These are phyloP conservation scores for Drosophila atroscutellata DNA, from an alignment of 2,888 invertebrate genomes.

Conservation along the genomic window DNA sequence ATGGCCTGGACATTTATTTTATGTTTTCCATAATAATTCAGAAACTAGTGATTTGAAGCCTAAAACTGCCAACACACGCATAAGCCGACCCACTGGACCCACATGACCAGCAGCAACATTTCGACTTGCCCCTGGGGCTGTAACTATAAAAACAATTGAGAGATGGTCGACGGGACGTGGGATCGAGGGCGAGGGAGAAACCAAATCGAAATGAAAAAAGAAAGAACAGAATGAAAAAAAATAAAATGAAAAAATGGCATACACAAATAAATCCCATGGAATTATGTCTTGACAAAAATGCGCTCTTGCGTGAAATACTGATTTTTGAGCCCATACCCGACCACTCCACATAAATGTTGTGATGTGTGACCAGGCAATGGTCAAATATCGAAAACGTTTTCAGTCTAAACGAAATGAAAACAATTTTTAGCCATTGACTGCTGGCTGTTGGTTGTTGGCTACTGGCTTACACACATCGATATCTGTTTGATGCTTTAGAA, in stretches of 20 bases:
- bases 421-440: constrained; percentile 61
- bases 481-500: constrained; percentile 60
- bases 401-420: constrained; percentile 60
- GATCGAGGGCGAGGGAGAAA: constrained; percentile 22
- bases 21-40: constrained; percentile 79
- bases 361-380: constrained; percentile 69
- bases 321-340: constrained; percentile 54
- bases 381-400: constrained; percentile 73
- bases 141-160: constrained; percentile 65
- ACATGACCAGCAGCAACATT: constrained; percentile 38
- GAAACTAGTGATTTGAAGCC: constrained; percentile 74
- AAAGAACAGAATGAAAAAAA: constrained; percentile 3
- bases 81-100: constrained; percentile 45
- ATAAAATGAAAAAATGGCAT: constrained; percentile 52
- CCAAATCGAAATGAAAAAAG: constrained; percentile 51
- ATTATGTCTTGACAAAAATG: constrained; percentile 81
- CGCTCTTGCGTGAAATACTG: constrained; percentile 80
- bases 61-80: constrained; percentile 75
- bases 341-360: constrained; percentile 30
- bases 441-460: background rate
- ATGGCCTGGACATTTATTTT: constrained; percentile 75
- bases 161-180: background rate
- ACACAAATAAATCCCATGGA: constrained; percentile 81
- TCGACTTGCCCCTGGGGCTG: constrained; percentile 25
- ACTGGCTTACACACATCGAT: constrained; percentile 30